A percentile compares a stretch with the other conserved stretches of the same genome.
Evolutionary conservation across 2,113 vertebrate genomes (phyloP).

Genomic region (Dendrocopos noguchii): DNA sequence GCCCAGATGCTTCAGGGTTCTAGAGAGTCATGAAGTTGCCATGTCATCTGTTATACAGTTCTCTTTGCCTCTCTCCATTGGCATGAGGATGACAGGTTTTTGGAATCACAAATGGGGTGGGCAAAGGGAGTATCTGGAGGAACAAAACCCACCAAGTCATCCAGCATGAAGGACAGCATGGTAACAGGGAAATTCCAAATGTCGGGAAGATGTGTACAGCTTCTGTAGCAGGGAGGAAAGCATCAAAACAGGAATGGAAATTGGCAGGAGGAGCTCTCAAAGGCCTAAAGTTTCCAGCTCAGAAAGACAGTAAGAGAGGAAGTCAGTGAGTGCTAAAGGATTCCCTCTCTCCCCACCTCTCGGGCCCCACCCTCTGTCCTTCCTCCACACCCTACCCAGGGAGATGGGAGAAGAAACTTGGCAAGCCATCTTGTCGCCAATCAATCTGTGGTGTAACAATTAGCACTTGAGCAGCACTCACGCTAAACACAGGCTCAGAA

Average conservation of each 20-base stretch:
- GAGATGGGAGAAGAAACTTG: slow-evolving; percentile 75
- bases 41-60: background rate
- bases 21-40: background rate
- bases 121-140: background rate
- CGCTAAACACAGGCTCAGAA: slow-evolving; percentile 78
- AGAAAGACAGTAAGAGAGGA: slow-evolving; percentile 39
- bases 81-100: background rate
- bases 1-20: background rate
- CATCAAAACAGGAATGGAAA: slow-evolving; percentile 1
- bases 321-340: slow-evolving; percentile 63
- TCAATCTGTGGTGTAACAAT: slow-evolving; percentile 89
- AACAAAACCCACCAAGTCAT: background rate
- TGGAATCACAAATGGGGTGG: background rate
- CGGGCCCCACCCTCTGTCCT: slow-evolving; percentile 25
- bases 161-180: background rate
- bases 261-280: background rate
- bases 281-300: slow-evolving; percentile 24
- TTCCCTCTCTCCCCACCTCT: slow-evolving; percentile 66
- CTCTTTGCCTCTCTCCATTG: background rate
- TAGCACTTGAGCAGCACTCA: slow-evolving; percentile 85
- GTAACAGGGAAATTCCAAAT: background rate
- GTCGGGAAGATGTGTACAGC: background rate
- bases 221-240: background rate
- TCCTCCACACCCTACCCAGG: slow-evolving; percentile 25
- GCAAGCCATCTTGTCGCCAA: slow-evolving; percentile 83